These are phyloP conservation scores for Trematomus loennbergii DNA, from an alignment of 2,113 vertebrate genomes.

Conservation along the genomic window DNA sequence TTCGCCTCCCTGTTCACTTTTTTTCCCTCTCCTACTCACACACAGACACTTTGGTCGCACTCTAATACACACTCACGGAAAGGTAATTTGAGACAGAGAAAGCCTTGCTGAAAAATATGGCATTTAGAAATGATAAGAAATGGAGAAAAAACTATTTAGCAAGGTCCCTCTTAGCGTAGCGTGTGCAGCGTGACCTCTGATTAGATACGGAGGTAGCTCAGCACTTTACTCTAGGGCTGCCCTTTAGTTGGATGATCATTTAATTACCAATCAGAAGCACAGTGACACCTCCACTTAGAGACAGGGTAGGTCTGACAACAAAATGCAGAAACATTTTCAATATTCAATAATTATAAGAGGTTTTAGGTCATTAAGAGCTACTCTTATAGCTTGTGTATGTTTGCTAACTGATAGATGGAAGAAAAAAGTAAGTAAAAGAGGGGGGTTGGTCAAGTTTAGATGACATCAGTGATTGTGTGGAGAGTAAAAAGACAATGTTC, in stretches of 20 bases:
- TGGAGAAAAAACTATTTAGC: constrained; percentile 58
- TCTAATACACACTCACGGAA: constrained; percentile 1
- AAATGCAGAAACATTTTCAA: background rate
- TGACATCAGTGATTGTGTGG: constrained; percentile 47
- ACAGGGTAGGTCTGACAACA: constrained; percentile 7
- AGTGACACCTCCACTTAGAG: constrained; percentile 47
- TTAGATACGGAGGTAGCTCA: constrained; percentile 54
- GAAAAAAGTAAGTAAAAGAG: background rate
- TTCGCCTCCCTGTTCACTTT: constrained; percentile 38
- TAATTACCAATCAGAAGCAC: constrained; percentile 40
- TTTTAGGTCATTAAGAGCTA: background rate
- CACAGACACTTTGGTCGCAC: background rate
- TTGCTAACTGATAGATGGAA: constrained; percentile 17
- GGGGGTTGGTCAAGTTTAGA: constrained; percentile 27
- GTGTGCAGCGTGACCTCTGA: constrained; percentile 33
- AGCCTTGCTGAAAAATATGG: constrained; percentile 49
- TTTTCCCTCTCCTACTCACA: background rate
- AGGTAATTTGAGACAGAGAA: constrained; percentile 56
- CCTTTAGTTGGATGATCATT: constrained; percentile 58
- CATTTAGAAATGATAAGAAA: constrained; percentile 59
- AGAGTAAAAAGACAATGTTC: constrained; percentile 30
- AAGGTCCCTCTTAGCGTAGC: constrained; percentile 28
- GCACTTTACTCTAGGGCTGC: constrained; percentile 54
- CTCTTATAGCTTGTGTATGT: constrained; percentile 29
- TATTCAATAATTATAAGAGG: background rate